These are phyloP conservation scores for Drosophila meridiana DNA, from an alignment of 2,888 invertebrate genomes.

Conservation along the genomic window DNA sequence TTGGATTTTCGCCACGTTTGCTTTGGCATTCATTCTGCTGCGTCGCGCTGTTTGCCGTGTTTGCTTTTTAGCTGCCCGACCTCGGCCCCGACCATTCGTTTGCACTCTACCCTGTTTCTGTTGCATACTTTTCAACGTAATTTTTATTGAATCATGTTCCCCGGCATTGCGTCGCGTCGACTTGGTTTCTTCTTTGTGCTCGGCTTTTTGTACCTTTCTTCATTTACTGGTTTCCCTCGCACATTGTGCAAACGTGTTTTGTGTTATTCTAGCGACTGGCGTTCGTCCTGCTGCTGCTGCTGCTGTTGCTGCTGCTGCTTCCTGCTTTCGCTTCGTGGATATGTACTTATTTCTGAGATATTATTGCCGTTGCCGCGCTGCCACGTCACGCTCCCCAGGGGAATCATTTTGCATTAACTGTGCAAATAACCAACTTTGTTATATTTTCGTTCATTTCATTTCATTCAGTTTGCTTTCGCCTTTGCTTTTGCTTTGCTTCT, in stretches of 20 bases:
- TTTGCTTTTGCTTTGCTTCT: constrained; percentile 9
- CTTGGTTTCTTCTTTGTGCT: constrained; percentile 28
- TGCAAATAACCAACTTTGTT: constrained; percentile 80
- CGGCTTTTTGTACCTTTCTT: constrained; percentile 43
- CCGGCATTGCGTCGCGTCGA: constrained; percentile 39
- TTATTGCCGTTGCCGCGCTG: constrained; percentile 50
- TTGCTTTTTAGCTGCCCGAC: constrained; percentile 40
- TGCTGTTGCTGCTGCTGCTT: constrained; percentile 13
- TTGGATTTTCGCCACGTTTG: constrained; percentile 61
- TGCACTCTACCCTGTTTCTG: constrained; percentile 42
- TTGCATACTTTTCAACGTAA: constrained; percentile 76
- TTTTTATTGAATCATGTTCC: constrained; percentile 79
- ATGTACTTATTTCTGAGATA: constrained; percentile 51
- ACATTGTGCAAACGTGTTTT: constrained; percentile 51
- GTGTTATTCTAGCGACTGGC: constrained; percentile 29
- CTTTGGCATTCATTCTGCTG: constrained; percentile 55
- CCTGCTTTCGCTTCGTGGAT: constrained; percentile 27
- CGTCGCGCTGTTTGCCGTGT: constrained; percentile 38
- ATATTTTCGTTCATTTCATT: constrained; percentile 78
- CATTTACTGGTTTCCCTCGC: constrained; percentile 45
- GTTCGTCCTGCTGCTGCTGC: constrained; percentile 9
- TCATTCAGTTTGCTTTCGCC: constrained; percentile 61
- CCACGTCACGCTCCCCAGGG: constrained; percentile 58
- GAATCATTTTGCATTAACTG: constrained; percentile 81
- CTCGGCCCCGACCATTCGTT: not conserved